These are phyloP conservation scores for Agriotes lineatus DNA, from an alignment of 2,888 invertebrate species.

Conservation along the genomic window DNA sequence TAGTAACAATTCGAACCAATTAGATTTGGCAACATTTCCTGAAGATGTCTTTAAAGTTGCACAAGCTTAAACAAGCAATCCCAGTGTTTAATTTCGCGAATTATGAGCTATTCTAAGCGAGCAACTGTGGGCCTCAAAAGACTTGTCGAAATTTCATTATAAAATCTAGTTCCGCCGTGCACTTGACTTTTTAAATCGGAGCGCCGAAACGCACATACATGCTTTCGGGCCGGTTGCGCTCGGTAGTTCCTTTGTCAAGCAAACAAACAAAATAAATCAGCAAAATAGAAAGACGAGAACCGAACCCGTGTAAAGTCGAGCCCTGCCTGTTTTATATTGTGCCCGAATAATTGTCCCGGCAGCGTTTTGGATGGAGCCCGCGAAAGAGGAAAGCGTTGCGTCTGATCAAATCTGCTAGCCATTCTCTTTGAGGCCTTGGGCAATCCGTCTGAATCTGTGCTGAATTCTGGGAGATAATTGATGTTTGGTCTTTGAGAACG, in stretches of 20 bases:
- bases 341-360: slow-evolving; percentile 31
- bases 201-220: too few relatives aligned
- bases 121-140: too few relatives aligned
- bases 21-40: too few relatives aligned
- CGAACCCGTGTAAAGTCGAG: slow-evolving; percentile 14
- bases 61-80: too few relatives aligned
- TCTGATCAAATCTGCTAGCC: slow-evolving; percentile 47
- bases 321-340: slow-evolving; percentile 26
- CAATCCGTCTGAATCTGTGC: slow-evolving; percentile 50
- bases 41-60: too few relatives aligned
- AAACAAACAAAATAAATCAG: slow-evolving; percentile 14
- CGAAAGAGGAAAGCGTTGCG: slow-evolving; percentile 34
- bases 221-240: background rate
- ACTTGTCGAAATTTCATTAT: too few relatives aligned
- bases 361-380: slow-evolving; percentile 25
- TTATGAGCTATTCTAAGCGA: too few relatives aligned
- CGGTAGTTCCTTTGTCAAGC: slow-evolving; percentile 11
- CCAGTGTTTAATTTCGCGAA: too few relatives aligned
- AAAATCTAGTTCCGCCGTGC: too few relatives aligned
- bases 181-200: too few relatives aligned
- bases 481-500: slow-evolving; percentile 49
- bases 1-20: too few relatives aligned
- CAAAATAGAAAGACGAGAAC: slow-evolving; percentile 10
- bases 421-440: slow-evolving; percentile 44
- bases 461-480: slow-evolving; percentile 50